Conservation (phyloP, 2,888 invertebrate species). For the Chloromyia formosa region DNA sequence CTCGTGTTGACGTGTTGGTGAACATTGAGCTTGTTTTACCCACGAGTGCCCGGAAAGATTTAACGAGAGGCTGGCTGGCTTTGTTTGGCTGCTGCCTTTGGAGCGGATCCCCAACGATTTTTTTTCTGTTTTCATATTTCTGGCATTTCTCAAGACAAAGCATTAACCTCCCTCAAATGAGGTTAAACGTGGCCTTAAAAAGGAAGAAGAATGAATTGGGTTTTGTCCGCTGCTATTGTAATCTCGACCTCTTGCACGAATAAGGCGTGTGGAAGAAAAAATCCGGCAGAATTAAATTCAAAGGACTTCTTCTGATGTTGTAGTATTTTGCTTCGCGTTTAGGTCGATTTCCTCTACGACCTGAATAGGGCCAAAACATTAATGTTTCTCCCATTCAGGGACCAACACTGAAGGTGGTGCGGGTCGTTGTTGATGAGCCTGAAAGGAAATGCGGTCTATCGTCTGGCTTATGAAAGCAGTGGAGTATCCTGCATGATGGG, state of each 20-base stretch:
- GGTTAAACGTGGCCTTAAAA: slow-evolving; percentile 28
- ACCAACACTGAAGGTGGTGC: neutral
- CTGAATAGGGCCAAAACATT: slow-evolving; percentile 21
- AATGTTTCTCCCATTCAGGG: neutral
- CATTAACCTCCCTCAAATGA: slow-evolving; percentile 16
- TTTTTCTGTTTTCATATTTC: neutral
- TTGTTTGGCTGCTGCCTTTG: slow-evolving; percentile 9
- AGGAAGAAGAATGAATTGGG: neutral
- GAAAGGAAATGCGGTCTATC: neutral
- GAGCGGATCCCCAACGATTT: neutral
- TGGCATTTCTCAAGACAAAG: slow-evolving; percentile 5
- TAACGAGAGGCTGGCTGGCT: neutral
- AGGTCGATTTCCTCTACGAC: neutral
- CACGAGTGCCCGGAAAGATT: slow-evolving; percentile 24
- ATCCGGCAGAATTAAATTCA: neutral
- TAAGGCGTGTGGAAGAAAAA: neutral
- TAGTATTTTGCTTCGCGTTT: neutral
- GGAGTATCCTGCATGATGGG: slow-evolving; percentile 13
- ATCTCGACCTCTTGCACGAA: neutral
- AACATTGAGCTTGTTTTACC: slow-evolving; percentile 44
- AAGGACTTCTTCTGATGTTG: neutral
- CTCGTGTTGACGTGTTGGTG: slow-evolving; percentile 29
- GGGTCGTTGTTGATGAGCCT: neutral
- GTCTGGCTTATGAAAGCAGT: slow-evolving; percentile 2
- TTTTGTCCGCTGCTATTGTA: neutral